Evolutionary conservation across 92 coral and sea anemone species (phyloP), one percentile per base, ranked within the genome.

Genomic region (Epizoanthus ramosus): DNA sequence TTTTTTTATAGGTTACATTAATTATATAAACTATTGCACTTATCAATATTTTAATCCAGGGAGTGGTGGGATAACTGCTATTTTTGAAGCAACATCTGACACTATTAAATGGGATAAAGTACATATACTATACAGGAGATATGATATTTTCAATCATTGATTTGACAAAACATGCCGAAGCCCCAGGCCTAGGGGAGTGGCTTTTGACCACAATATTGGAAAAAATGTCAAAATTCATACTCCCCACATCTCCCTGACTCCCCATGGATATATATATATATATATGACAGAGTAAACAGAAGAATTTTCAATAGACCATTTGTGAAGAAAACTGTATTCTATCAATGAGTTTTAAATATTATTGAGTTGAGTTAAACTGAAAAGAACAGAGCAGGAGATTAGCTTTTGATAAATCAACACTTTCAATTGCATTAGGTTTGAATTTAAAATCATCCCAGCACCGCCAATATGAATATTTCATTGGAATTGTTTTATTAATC

Each of bases 301-400:
- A 43, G 8, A 63, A 35, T 25, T 63, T 63, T 63, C 39, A 57
- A 28, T 73, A 41, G 63, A 52, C 79, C 63, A 73, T 52, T 73
- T 73, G 63, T 73, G 79, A 73, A 73, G 79, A 73, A 73, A 73
- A 10, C 79, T 73, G 43, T 41, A 73, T 52, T 35, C 79, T 73
- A 8, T 53, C 43, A 73, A 63, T 53, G 63, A 73, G 60, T 71
- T 21, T 71, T 71, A 45, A 19, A 45, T 45, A 71, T 45, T 71
- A 71, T 71, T 50, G 60, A 22, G 60, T 47, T 71, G 47, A 47
- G 60, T 21, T 43, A 39, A 71, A 71, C 76, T 47, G 76, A 71
- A 71, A 71, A 71, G 54, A 71, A 47, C 23, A 71, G 57, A 31
- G 52, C 47, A 71, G 25, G 58, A 71, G 24, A 43, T 43, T 43